These are phyloP conservation scores for Pardosa pseudoannulata DNA, from an alignment of 2,888 invertebrate species.

Conservation along the genomic window DNA sequence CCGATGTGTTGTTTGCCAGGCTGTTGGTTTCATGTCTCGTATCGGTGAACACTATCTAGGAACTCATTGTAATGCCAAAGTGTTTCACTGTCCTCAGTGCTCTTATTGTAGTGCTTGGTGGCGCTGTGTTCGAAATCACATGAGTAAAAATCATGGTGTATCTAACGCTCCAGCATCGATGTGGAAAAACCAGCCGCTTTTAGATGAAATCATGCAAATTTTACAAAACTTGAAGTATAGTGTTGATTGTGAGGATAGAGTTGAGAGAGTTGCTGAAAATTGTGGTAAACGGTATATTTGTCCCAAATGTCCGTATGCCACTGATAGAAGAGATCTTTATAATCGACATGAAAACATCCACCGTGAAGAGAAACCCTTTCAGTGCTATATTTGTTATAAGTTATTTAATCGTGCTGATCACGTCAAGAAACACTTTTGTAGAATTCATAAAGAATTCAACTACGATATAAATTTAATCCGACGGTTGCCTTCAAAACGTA, in stretches of 20 bases:
- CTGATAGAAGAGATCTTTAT: slow-evolving; percentile 92
- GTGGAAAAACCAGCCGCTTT: slow-evolving; percentile 85
- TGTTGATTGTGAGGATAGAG: slow-evolving; percentile 79
- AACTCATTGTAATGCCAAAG: slow-evolving; percentile 84
- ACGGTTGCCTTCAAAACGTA: slow-evolving; percentile 74
- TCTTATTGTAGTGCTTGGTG: slow-evolving; percentile 87
- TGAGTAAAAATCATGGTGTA: slow-evolving; percentile 85
- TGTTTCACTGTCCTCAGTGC: slow-evolving; percentile 83
- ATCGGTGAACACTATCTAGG: slow-evolving; percentile 88
- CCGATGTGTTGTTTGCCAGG: slow-evolving; percentile 85
- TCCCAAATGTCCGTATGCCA: slow-evolving; percentile 92
- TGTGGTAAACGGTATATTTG: slow-evolving; percentile 84
- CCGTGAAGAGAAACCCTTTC: slow-evolving; percentile 94
- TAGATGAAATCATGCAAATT: slow-evolving; percentile 85
- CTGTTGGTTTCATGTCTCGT: slow-evolving; percentile 85
- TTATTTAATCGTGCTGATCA: slow-evolving; percentile 96
- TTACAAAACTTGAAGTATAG: slow-evolving; percentile 84
- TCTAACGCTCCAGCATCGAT: slow-evolving; percentile 80
- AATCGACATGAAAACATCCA: slow-evolving; percentile 96
- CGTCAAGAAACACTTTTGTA: slow-evolving; percentile 93
- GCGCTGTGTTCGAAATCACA: slow-evolving; percentile 85
- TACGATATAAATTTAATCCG: slow-evolving; percentile 82
- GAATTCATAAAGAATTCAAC: slow-evolving; percentile 93
- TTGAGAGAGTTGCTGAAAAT: slow-evolving; percentile 62
- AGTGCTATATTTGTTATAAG: slow-evolving; percentile 85